Evolutionary conservation across 2,797 vertebrate genomes (phyloP).

Genomic region (Ptychadena robeensis): DNA sequence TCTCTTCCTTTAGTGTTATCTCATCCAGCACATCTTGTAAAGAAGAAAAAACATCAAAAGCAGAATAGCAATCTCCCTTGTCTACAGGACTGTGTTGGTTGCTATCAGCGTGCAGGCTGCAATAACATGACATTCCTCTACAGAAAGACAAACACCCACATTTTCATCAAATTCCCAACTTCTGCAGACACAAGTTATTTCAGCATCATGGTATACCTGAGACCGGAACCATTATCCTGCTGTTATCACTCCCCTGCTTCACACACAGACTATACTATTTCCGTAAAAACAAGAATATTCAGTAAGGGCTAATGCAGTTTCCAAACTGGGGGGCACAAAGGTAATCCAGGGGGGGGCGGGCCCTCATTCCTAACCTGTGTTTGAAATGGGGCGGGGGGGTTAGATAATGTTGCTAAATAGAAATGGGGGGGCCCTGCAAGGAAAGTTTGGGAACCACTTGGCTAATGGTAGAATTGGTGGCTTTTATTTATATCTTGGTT

Average conservation of each 20-base stretch:
- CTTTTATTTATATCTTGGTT: no score
- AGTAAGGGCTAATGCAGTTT: background rate
- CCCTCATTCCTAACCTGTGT: no score
- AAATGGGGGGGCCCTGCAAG: no score
- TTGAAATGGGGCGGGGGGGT: no score
- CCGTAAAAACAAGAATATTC: background rate
- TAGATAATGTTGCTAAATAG: no score
- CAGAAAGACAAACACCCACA: background rate
- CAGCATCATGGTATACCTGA: background rate
- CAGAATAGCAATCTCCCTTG: background rate
- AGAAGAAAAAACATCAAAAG: background rate
- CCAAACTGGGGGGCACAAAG: no score
- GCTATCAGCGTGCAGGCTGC: background rate
- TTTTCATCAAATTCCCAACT: background rate
- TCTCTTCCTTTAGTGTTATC: conserved; percentile 1
- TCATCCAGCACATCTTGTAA: conserved; percentile 6
- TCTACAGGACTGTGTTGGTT: background rate
- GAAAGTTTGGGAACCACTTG: no score
- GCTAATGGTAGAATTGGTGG: no score
- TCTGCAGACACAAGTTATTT: background rate
- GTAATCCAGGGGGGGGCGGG: no score
- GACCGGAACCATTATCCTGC: background rate
- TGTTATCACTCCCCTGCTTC: background rate
- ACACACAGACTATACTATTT: background rate
- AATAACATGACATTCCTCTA: conserved; percentile 3